These are phyloP conservation scores for Drosophila stalkeri DNA, from an alignment of 2,888 invertebrate genomes.

Conservation along the genomic window DNA sequence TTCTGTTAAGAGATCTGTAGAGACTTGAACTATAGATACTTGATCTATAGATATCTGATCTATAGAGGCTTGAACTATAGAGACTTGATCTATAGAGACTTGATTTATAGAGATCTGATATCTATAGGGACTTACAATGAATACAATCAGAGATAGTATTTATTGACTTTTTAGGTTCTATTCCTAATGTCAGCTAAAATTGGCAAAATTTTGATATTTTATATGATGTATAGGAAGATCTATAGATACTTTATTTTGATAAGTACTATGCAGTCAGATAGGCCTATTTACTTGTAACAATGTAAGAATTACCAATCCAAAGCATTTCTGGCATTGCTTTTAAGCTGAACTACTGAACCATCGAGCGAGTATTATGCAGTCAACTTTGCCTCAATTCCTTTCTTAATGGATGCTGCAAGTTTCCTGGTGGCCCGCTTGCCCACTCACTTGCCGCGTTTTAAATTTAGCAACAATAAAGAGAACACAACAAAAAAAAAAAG, in stretches of 20 bases:
- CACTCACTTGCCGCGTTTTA: constrained; percentile 64
- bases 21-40: too few relatives aligned
- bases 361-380: background rate
- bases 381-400: background rate
- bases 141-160: too few relatives aligned
- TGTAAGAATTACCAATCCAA: background rate
- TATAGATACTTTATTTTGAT: background rate
- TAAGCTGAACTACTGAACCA: background rate
- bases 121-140: too few relatives aligned
- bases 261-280: background rate
- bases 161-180: too few relatives aligned
- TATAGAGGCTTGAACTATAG: too few relatives aligned
- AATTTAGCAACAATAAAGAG: constrained; percentile 70
- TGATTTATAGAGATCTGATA: too few relatives aligned
- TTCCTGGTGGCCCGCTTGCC: constrained; percentile 55
- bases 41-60: too few relatives aligned
- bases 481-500: constrained; percentile 48
- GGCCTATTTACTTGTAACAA: too few relatives aligned
- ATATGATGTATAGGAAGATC: background rate
- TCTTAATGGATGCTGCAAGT: constrained; percentile 33
- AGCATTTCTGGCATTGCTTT: background rate
- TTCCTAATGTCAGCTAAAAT: too few relatives aligned
- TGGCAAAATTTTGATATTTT: background rate
- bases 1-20: background rate
- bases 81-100: too few relatives aligned